Evolutionary conservation across 2,113 vertebrate species (phyloP).

Genomic region (Centrocercus urophasianus): DNA sequence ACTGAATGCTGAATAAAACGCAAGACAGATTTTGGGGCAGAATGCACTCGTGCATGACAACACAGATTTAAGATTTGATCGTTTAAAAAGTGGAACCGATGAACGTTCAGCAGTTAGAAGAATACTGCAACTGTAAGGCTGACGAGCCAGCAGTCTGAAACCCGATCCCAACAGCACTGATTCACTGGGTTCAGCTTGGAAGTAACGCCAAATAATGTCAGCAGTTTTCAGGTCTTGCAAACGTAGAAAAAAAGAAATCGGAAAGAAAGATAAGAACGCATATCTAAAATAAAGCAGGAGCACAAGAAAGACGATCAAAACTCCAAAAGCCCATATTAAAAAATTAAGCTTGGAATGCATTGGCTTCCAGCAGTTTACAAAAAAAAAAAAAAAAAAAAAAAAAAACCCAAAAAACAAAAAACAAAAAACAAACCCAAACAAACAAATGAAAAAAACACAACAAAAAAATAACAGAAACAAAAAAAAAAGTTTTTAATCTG

Average conservation of each 20-base stretch:
- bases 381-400: not conserved
- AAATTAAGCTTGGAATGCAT: constrained; percentile 68
- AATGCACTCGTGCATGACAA: constrained; percentile 35
- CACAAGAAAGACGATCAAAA: constrained; percentile 63
- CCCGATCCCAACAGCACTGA: constrained; percentile 74
- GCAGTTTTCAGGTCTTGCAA: constrained; percentile 73
- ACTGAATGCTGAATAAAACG: constrained; percentile 42
- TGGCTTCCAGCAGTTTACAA: constrained; percentile 67
- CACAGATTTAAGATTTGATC: not conserved
- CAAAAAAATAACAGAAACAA: constrained; percentile 14
- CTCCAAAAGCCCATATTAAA: constrained; percentile 77
- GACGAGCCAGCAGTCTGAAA: constrained; percentile 71
- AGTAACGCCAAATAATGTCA: constrained; percentile 74
- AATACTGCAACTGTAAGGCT: constrained; percentile 74
- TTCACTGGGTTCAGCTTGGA: constrained; percentile 74
- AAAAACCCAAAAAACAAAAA: too few relatives aligned
- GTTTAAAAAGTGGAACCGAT: constrained; percentile 51
- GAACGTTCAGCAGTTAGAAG: constrained; percentile 65
- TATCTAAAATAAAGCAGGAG: constrained; percentile 74
- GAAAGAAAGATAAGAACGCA: constrained; percentile 52
- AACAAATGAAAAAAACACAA: too few relatives aligned
- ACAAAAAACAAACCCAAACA: too few relatives aligned
- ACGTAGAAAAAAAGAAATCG: constrained; percentile 2
- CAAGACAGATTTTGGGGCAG: constrained; percentile 32
- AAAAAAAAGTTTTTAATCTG: constrained; percentile 33